Conservation (phyloP, 2,888 invertebrate species). For the Aphodius sticticus region DNA sequence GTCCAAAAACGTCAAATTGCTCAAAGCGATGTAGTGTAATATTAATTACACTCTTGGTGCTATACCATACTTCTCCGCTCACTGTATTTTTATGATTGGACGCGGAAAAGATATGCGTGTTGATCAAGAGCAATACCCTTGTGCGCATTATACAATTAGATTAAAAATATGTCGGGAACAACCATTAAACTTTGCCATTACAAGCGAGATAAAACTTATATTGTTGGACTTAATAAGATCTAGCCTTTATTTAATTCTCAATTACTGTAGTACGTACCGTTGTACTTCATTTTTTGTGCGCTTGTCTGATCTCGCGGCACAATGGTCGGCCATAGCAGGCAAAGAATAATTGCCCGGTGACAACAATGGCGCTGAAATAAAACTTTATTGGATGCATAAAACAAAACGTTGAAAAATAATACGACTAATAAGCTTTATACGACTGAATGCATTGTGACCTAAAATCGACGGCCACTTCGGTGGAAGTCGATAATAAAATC, state of each 20-base stretch:
- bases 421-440: not conserved
- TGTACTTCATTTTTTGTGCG: conserved; percentile 12
- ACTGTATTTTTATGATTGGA: no score
- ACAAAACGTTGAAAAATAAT: conserved; percentile 1
- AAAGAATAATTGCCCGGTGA: conserved; percentile 16
- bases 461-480: no score
- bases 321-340: conserved; percentile 17
- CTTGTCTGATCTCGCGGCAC: conserved; percentile 19
- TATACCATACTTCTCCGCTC: no score
- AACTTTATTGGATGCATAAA: conserved; percentile 19
- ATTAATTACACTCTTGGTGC: no score
- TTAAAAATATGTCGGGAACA: not conserved
- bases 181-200: not conserved
- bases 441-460: not conserved
- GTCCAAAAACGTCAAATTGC: no score
- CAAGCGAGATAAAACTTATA: not conserved
- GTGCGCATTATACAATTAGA: not conserved
- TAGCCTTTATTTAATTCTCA: conserved; percentile 17
- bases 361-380: conserved; percentile 24
- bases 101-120: no score
- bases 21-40: no score
- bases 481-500: no score
- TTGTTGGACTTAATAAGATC: conserved; percentile 4
- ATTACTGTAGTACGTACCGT: conserved; percentile 7
- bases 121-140: no score